Evolutionary conservation across 2,888 invertebrate species (phyloP), one percentile per base, ranked within the genome.

Genomic region (Pyrrhosoma nymphula): DNA sequence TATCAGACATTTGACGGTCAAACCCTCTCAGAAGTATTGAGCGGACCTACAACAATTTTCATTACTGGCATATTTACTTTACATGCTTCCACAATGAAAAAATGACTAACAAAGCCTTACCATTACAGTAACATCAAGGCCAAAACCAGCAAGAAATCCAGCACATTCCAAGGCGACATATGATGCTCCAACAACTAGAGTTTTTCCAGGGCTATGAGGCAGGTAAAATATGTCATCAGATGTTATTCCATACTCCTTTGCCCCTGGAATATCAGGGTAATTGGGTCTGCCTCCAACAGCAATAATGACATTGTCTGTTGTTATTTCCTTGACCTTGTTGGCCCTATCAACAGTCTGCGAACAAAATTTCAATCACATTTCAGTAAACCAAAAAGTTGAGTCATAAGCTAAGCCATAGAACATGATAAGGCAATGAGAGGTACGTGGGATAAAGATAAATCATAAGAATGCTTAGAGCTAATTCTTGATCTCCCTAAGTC

Each of bases 111-210:
- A 26, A 10, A 20, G 16, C 1, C 96, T 96, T 89, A 97, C 97
- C 97, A 97, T 97, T 3, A 97, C 97, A 23, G 97, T 97, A 2
- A 97, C 97, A 95, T 97, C 97, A 95, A 96, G 96, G 16, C 97
- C 97, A n/a, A 97, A 95, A 30, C 97, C 97, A n/a, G 96, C 96
- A 63, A 98, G 96, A 96, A 98, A 98, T 20, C 97, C 97, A 35
- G 97, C 97, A 96, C 97, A 97, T 96, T 98, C 98, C 91, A 98
- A 96, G 30, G 97, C 97, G 69, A 98, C 97, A 96, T 97, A 98
- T 6, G 97, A 97, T 0, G 97, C 98, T 39, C 98, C 98, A 8
- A 98, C 97, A 56, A 97, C 96, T 88, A 98, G 8, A 26, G 97
- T 97, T 96, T 97, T 97, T 0, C 97, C 97, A 10, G 97, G 97